Evolutionary conservation across 2,888 invertebrate genomes (phyloP), one percentile per base, ranked within the genome.

Genomic region (Galeruca laticollis): DNA sequence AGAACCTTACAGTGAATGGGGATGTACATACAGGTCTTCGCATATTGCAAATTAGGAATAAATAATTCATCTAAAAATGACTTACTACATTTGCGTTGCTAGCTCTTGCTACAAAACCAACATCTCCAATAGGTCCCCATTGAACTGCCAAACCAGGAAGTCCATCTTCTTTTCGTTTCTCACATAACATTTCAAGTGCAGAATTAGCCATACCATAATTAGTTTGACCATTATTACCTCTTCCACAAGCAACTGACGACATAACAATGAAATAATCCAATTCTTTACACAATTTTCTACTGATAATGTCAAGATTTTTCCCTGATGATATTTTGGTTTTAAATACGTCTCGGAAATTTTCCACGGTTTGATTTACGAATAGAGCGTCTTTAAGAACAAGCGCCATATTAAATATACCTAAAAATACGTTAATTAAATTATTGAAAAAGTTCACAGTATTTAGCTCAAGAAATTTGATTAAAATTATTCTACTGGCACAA

Each of bases 381-480:
- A 94, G 85, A 0, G 89, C 90, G 81, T 96, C 96, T 74, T 88
- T 89, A 8, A 96, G 84, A 3, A 91, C 90, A 79, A 95, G 95
- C 2, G 97, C 97, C 72, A 97, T 87, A 83, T 98, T 96, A 86
- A 97, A 97, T 61, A 98, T 92, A 26, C 93, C 97, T 33, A 9
- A 15, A 49, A 49, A 49, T 20, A 10, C 9, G 9, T 20, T n/a
- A n/a, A n/a, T n/a, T n/a, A n/a, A n/a, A n/a, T n/a, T n/a, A n/a
- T n/a, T n/a, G n/a, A n/a, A n/a, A n/a, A n/a, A n/a, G n/a, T n/a
- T n/a, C n/a, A n/a, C n/a, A n/a, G n/a, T n/a, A n/a, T n/a, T n/a
- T n/a, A n/a, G n/a, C n/a, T n/a, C n/a, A n/a, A n/a, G n/a, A n/a
- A n/a, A n/a, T n/a, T n/a, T n/a, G n/a, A n/a, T n/a, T n/a, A n/a